Percentiles rank a stretch among this genome's conserved stretches.
These are phyloP conservation scores for Zaprionus nigranus DNA, from an alignment of 1,140 invertebrate genomes.

Conservation along the genomic window DNA sequence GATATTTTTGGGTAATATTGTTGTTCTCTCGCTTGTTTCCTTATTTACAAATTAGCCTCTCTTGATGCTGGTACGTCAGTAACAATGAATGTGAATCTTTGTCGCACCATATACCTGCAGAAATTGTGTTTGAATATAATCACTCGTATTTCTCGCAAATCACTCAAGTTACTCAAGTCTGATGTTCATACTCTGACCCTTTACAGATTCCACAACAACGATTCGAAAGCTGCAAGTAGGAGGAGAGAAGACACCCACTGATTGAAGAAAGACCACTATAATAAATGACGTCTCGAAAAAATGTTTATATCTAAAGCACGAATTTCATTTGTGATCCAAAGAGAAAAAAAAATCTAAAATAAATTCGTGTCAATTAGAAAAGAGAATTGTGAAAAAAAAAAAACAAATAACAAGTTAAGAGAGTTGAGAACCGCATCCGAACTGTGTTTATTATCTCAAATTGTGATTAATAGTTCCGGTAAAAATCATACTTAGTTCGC, in stretches of 20 bases:
- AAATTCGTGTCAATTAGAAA: conserved; percentile 27
- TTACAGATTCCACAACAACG: not conserved
- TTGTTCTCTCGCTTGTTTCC: conserved; percentile 17
- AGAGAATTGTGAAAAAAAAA: conserved; percentile 66
- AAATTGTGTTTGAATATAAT: not conserved
- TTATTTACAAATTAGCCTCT: conserved; percentile 69
- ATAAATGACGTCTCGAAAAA: not conserved
- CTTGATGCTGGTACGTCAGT: conserved; percentile 29
- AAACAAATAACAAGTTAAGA: not conserved
- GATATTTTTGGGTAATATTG: conserved; percentile 33
- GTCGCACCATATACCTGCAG: not conserved
- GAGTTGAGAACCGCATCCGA: not conserved
- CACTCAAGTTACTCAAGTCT: not conserved
- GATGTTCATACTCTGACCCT: not conserved
- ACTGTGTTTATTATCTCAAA: not conserved
- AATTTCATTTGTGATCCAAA: conserved; percentile 47
- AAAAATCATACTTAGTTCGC: not conserved
- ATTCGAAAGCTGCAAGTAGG: not conserved
- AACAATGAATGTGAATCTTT: not conserved
- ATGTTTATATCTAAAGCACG: too few species aligned
- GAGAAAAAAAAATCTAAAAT: conserved; percentile 23
- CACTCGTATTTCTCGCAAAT: not conserved
- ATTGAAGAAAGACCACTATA: not conserved
- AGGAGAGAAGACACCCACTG: not conserved
- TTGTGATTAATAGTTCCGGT: conserved; percentile 3